Percentiles rank a stretch among this genome's conserved stretches.
Evolutionary conservation across 1,140 invertebrate species (phyloP).

Genomic region (Ephestia elutella): DNA sequence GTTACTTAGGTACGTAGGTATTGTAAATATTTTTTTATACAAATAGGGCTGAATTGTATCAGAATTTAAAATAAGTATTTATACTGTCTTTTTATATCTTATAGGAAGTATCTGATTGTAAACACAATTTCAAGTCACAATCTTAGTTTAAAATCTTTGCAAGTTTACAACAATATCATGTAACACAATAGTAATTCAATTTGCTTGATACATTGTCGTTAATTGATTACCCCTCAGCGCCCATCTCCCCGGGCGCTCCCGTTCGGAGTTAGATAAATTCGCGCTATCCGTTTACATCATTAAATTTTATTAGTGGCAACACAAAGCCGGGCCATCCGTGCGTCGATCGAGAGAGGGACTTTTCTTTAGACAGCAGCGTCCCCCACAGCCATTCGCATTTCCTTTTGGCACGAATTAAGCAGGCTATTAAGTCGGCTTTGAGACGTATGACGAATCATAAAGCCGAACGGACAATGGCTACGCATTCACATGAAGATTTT

Average conservation of each 20-base stretch:
- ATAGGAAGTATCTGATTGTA: neutral
- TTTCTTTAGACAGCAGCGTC: constrained; percentile 49
- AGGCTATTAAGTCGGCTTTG: constrained; percentile 66
- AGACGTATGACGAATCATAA: constrained; percentile 69
- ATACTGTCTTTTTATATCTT: too few species aligned
- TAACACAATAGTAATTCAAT: constrained; percentile 44
- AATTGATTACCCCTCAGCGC: constrained; percentile 61
- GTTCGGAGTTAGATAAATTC: constrained; percentile 59
- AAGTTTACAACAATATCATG: constrained; percentile 42
- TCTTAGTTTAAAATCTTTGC: constrained; percentile 7
- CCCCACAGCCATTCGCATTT: constrained; percentile 64
- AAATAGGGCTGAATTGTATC: too few species aligned
- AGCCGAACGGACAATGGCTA: constrained; percentile 40
- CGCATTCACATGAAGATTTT: constrained; percentile 36
- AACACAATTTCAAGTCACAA: neutral
- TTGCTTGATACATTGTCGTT: constrained; percentile 54
- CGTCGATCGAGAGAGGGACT: constrained; percentile 47
- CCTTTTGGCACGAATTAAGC: constrained; percentile 69
- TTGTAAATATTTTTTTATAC: too few species aligned
- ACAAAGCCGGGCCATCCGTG: constrained; percentile 53
- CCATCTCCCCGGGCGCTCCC: constrained; percentile 35
- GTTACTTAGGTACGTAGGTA: too few species aligned
- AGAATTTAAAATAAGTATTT: too few species aligned
- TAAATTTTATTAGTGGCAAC: constrained; percentile 71
- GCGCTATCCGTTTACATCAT: constrained; percentile 72